Base-by-base conservation (phyloP, 92 coral and sea anemone genomes). In the Palythoa heliodiscus region DNA sequence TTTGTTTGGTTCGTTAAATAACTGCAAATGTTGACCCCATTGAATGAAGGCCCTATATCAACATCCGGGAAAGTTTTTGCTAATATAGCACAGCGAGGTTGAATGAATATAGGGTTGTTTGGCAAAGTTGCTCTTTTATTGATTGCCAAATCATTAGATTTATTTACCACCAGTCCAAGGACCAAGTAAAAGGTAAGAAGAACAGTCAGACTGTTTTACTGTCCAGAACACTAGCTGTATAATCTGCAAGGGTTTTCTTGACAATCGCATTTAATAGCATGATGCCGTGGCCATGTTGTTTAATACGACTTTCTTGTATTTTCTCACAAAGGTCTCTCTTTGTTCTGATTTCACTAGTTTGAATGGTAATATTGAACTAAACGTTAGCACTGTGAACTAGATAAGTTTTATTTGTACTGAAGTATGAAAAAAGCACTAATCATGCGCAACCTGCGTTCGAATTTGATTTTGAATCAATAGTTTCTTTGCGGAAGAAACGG, bases 21-120 rank as follows among this genome's bases (percentile, higher is more conserved):
- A 75, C 52, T 75, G 8, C 39, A 6, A 20, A 13, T 52, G 43
- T 11, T 10, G 9, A 23, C 79, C 64, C 79, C 58, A 52, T 22
- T 2, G 11, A 12, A 1, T 75, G 3, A 5, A 8, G 79, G 10
- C 38, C 79, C 37, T 3, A 2, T 22, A 25, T 69, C 43, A 1
- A 52, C 79, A 75, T 75, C 79, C 79, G 79, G 79, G 79, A 75
- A 20, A 17, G 19, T 52, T 38, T 0, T n/a, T 69, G 47, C 14
- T 10, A 72, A 40, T 14, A 0, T 2, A 22, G 15, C 43, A 69
- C 14, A 29, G 7, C 14, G 14, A 22, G 17, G 5, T 1, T 11
- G 17, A 22, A 22, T 8, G 43, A 13, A 13, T 15, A 29, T 1
- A 7, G 9, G 12, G 11, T 69, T 12, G 11, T 69, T 13, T 69